A percentile compares a stretch with the other conserved stretches of the same genome.
Conservation (phyloP, 2,113 vertebrate genomes). For the Cochlearius cochlearius region DNA sequence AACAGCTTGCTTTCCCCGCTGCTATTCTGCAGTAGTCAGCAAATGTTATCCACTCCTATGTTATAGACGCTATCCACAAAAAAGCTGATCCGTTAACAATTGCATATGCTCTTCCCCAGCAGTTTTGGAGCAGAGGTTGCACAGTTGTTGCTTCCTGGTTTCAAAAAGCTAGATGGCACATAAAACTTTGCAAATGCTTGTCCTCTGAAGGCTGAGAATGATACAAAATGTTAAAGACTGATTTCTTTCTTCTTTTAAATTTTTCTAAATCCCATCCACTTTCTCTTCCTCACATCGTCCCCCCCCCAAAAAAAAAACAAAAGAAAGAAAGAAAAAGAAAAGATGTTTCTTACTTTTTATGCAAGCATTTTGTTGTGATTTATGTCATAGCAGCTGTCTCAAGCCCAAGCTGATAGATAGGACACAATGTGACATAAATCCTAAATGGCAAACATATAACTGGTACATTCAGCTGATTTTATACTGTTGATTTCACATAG, state of each 20-base stretch:
- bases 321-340: background rate
- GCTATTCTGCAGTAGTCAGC: background rate
- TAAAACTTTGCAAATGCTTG: background rate
- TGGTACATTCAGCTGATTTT: background rate
- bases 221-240: background rate
- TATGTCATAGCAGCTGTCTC: background rate
- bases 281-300: background rate
- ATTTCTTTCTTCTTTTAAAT: background rate
- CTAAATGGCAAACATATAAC: background rate
- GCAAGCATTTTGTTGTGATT: background rate
- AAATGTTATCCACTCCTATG: background rate
- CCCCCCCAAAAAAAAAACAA: background rate
- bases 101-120: background rate
- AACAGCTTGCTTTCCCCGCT: background rate
- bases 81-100: background rate
- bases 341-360: background rate
- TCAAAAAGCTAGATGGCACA: background rate
- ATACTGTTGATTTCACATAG: background rate
- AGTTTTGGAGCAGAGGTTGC: background rate
- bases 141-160: background rate
- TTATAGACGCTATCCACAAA: background rate
- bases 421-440: slow-evolving; percentile 3
- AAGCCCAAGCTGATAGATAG: background rate
- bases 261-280: background rate
- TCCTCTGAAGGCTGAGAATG: background rate